Evolutionary conservation across 1,140 invertebrate species (phyloP).

Genomic region (Ditylenchus dipsaci): DNA sequence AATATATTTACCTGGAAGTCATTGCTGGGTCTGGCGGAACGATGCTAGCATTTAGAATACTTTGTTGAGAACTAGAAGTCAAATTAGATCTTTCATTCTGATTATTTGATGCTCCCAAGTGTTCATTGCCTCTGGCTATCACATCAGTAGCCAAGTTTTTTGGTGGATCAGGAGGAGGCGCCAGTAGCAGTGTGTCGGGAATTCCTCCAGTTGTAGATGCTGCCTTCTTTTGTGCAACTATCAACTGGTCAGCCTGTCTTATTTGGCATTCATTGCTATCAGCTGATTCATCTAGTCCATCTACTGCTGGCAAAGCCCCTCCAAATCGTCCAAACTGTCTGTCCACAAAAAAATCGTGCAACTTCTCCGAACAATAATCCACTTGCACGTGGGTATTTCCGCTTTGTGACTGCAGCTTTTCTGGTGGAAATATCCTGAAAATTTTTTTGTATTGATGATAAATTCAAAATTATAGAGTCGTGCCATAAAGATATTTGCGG

Average conservation of each 20-base stretch:
- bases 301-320: not conserved
- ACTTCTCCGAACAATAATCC: conserved; percentile 28
- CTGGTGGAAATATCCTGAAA: conserved; percentile 25
- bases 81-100: not conserved
- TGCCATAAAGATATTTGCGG: not conserved
- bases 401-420: not conserved
- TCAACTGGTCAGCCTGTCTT: not conserved
- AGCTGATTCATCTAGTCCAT: not conserved
- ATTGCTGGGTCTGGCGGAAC: conserved; percentile 11
- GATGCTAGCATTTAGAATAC: not conserved
- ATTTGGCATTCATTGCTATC: not conserved
- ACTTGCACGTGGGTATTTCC: conserved; percentile 16
- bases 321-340: conserved; percentile 8
- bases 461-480: not conserved
- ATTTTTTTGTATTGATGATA: not conserved
- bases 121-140: no score
- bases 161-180: conserved; percentile 22
- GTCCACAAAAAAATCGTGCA: conserved; percentile 25
- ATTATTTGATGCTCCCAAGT: no score
- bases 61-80: not conserved
- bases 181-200: conserved; percentile 6
- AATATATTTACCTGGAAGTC: not conserved
- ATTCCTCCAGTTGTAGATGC: not conserved
- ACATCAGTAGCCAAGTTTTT: conserved; percentile 11
- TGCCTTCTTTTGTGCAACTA: not conserved